These are phyloP conservation scores for Boloria euphrosyne DNA, from an alignment of 2,888 invertebrate genomes.

Conservation along the genomic window DNA sequence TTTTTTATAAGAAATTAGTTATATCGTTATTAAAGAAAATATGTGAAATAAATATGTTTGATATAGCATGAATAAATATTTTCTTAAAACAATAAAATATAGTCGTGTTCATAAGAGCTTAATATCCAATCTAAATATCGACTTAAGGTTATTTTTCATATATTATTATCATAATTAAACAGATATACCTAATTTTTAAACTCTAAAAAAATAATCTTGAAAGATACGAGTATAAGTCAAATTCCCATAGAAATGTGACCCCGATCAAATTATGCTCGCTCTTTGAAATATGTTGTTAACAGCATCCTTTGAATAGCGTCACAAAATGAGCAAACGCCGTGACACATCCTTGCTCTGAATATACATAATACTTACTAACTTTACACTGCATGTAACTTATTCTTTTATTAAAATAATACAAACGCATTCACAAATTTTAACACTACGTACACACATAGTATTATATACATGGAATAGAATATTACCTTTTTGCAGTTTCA, in stretches of 20 bases:
- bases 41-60: too few relatives aligned
- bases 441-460: too few relatives aligned
- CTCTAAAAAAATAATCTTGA: constrained; percentile 24
- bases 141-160: too few relatives aligned
- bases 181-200: not conserved
- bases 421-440: constrained; percentile 54
- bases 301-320: constrained; percentile 77
- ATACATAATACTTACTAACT: constrained; percentile 75
- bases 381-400: constrained; percentile 70
- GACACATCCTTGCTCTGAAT: constrained; percentile 70
- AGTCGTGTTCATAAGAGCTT: too few relatives aligned
- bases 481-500: not conserved
- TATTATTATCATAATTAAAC: too few relatives aligned
- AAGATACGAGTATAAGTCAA: constrained; percentile 49
- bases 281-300: constrained; percentile 80
- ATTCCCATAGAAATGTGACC: constrained; percentile 79
- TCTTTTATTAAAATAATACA: constrained; percentile 69
- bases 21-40: too few relatives aligned
- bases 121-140: too few relatives aligned
- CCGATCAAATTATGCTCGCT: constrained; percentile 80
- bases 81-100: too few relatives aligned
- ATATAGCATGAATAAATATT: too few relatives aligned
- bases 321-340: constrained; percentile 78
- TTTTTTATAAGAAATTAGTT: not conserved
- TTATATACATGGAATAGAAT: too few relatives aligned